A percentile compares a stretch with the other conserved stretches of the same genome.
Conservation (phyloP, 2,888 invertebrate species). For the Coenonympha glycerion region DNA sequence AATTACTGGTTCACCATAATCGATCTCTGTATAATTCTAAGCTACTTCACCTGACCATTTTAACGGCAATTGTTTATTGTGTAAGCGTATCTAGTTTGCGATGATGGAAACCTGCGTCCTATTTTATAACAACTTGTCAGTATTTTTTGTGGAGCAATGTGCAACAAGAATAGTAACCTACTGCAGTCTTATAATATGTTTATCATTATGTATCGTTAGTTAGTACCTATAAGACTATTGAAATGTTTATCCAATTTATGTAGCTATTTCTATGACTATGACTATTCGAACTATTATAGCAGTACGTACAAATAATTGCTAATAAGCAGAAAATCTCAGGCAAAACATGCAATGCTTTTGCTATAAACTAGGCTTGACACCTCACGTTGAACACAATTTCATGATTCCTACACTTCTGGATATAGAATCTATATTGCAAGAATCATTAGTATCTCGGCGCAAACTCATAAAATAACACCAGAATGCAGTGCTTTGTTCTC, state of each 20-base stretch:
- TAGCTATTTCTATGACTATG: not conserved
- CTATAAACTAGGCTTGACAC: constrained; percentile 14
- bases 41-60: constrained; percentile 54
- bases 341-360: constrained; percentile 16
- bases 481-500: constrained; percentile 45
- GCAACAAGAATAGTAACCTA: constrained; percentile 11
- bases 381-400: not conserved
- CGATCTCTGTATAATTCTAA: constrained; percentile 61
- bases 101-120: constrained; percentile 24
- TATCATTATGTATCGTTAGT: no score
- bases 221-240: no score
- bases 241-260: not conserved
- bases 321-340: constrained; percentile 18
- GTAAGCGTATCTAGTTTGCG: constrained; percentile 28
- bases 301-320: constrained; percentile 19
- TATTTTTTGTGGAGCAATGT: constrained; percentile 24
- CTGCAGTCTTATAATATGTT: no score
- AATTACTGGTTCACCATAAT: constrained; percentile 64
- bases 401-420: constrained; percentile 13
- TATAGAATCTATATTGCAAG: constrained; percentile 19
- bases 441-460: constrained; percentile 14
- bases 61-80: constrained; percentile 42
- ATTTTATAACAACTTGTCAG: constrained; percentile 20
- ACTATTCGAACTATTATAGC: not conserved
- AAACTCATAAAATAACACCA: constrained; percentile 28